Conservation (phyloP, 2,797 vertebrate genomes). For the Sciurus vulgaris region DNA sequence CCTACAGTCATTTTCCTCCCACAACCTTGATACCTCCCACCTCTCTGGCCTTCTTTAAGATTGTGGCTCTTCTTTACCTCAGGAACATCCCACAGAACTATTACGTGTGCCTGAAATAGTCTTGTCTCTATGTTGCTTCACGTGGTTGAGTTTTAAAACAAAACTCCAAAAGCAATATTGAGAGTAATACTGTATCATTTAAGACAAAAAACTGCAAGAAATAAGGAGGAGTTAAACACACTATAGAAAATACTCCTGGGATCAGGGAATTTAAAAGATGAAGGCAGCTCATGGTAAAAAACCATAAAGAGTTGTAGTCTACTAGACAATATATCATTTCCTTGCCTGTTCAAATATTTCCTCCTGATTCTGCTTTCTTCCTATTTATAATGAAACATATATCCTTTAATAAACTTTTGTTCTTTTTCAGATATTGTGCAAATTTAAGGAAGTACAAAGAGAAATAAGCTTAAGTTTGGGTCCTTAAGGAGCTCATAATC, state of each 20-base stretch:
- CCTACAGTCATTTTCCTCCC: background rate
- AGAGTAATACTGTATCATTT: background rate
- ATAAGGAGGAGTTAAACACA: background rate
- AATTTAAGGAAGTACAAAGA: background rate
- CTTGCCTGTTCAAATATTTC: background rate
- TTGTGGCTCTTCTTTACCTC: background rate
- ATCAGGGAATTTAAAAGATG: background rate
- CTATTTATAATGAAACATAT: background rate
- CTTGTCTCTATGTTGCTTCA: conserved; percentile 49
- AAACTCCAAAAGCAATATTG: background rate
- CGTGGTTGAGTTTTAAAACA: conserved; percentile 52
- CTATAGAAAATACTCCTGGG: background rate
- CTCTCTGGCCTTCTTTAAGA: background rate
- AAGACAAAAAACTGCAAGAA: background rate
- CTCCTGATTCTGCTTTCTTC: background rate
- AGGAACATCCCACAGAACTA: background rate
- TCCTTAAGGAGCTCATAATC: background rate
- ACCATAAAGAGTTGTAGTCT: no score
- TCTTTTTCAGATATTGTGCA: background rate
- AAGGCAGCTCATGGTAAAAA: background rate
- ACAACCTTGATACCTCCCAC: background rate
- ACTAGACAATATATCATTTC: no score
- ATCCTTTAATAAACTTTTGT: background rate
- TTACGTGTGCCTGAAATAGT: conserved; percentile 25
- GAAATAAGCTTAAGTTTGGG: background rate